These are phyloP conservation scores for Liposcelis brunnea DNA, from an alignment of 2,888 invertebrate genomes.

Conservation along the genomic window DNA sequence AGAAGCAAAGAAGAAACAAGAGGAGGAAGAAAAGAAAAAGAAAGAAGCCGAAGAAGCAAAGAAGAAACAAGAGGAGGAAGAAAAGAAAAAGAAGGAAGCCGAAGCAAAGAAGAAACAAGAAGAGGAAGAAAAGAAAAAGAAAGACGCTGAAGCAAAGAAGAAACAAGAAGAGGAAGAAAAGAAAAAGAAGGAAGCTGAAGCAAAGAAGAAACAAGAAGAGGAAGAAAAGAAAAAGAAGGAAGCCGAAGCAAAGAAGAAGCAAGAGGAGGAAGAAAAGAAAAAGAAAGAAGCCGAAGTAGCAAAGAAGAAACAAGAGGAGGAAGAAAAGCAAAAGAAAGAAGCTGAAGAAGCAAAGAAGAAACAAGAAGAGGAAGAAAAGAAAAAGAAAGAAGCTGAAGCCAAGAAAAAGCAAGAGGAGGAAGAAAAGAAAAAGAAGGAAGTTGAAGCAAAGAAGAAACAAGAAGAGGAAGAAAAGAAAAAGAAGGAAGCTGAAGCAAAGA, in stretches of 20 bases:
- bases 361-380: constrained; percentile 14
- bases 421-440: constrained; percentile 10
- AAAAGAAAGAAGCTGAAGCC: constrained; percentile 13
- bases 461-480: constrained; percentile 4
- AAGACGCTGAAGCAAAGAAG: constrained; percentile 2
- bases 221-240: constrained; percentile 13
- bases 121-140: constrained; percentile 10
- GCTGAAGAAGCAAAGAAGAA: constrained; percentile 16
- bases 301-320: constrained; percentile 12
- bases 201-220: constrained; percentile 11
- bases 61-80: constrained; percentile 12
- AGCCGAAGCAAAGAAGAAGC: constrained; percentile 13
- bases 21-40: constrained; percentile 11
- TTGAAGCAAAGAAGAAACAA: constrained; percentile 10
- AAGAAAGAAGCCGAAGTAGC: constrained; percentile 10
- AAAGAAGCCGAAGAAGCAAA: constrained; percentile 12
- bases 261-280: constrained; percentile 14
- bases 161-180: constrained; percentile 13
- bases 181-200: constrained; percentile 11
- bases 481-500: constrained; percentile 11
- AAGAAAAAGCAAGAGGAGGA: constrained; percentile 15
- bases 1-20: constrained; percentile 9
- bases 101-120: constrained; percentile 8
- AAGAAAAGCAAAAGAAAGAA: constrained; percentile 9
- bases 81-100: constrained; percentile 10